Evolutionary conservation across 2,888 invertebrate species (phyloP).

Genomic region (Ommatoiulus sabulosus): DNA sequence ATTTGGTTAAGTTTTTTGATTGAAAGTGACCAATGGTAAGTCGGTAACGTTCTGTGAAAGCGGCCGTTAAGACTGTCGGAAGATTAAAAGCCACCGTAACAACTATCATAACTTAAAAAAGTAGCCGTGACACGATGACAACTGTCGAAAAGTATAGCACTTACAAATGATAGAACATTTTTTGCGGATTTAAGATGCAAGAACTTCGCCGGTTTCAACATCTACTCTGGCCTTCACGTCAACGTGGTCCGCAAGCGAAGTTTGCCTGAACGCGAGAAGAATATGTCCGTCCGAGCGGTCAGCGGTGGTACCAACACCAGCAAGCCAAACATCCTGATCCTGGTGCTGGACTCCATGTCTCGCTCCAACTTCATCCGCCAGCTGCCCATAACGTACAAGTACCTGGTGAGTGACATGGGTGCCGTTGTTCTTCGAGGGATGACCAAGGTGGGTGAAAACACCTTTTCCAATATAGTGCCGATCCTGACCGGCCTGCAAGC

Average conservation of each 20-base stretch:
- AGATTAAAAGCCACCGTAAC: no score
- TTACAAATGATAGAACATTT: no score
- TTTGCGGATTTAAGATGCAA: slow-evolving; percentile 67
- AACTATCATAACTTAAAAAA: no score
- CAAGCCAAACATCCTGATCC: slow-evolving; percentile 77
- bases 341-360: slow-evolving; percentile 89
- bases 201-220: slow-evolving; percentile 62
- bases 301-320: slow-evolving; percentile 65
- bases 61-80: no score
- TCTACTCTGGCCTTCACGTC: slow-evolving; percentile 74
- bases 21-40: neutral
- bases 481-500: slow-evolving; percentile 73
- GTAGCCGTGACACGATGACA: no score
- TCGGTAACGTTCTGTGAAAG: no score
- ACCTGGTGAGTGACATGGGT: slow-evolving; percentile 72
- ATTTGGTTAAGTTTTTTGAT: neutral
- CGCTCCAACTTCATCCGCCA: slow-evolving; percentile 86
- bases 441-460: slow-evolving; percentile 94
- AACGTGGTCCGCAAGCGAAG: neutral
- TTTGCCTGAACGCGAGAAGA: neutral
- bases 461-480: slow-evolving; percentile 89
- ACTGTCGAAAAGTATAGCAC: no score
- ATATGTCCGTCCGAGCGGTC: no score
- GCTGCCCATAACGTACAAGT: slow-evolving; percentile 79
- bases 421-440: slow-evolving; percentile 87